Base-by-base conservation (phyloP, 2,797 vertebrate genomes). In the Crypturellus tataupa region DNA sequence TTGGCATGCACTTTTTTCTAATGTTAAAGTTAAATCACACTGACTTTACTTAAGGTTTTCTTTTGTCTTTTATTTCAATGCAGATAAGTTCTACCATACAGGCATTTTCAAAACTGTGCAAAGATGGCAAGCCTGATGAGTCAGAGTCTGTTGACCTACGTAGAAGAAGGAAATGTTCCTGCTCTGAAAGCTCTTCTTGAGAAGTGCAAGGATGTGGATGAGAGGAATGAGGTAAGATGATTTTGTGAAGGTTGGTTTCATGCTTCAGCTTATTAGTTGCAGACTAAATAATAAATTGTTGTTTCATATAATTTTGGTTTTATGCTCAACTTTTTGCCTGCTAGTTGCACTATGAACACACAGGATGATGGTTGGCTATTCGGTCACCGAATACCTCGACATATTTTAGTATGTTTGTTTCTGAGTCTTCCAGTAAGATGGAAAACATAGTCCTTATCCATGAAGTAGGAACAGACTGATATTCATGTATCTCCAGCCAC, bases 151-250 rank as follows among this genome's bases (percentile, higher is more conserved):
- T 98, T 99, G 94, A 98, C 98, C 90, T 99, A 99, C 0, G 99
- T 99, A 56, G 99, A 99, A 97, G 99, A 99, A 97, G 99, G 99
- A 94, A 99, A 99, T 87, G 98, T 99, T 96, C 89, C 98, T 20
- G 99, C 98, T 10, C 97, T 99, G 79, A 99, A 98, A 94, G 96
- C 98, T 0, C 98, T 99, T 70, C 98, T 99, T 84, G 99, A 99
- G 93, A 99, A 99, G 71, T 99, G 99, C 97, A 99, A 99, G 96
- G 99, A 99, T 97, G 99, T 99, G 40, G 99, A 99, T 95, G 99
- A 99, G 76, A 98, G 99, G 90, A 99, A 99, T 51, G 99, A 99
- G 95, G 99, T 99, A 95, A 97, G 93, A 70, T 33, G 53, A 6
- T 20, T 81, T 86, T 72, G 24, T 12, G 65, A 75, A 80, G n/a